Evolutionary conservation across 2,797 vertebrate genomes (phyloP).

Genomic region (Channa striata): DNA sequence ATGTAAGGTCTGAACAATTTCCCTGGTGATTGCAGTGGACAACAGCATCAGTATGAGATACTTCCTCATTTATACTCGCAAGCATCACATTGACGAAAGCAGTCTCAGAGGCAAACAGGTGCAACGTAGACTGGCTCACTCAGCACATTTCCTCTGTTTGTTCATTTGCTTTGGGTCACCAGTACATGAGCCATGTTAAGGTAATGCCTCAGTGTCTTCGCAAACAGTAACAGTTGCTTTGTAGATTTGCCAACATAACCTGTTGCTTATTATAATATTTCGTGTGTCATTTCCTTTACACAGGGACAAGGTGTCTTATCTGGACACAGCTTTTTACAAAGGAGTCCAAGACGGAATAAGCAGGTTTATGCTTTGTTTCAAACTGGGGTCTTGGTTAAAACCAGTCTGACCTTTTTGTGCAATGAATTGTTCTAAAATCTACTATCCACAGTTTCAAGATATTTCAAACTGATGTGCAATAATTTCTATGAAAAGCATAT

Average conservation of each 20-base stretch:
- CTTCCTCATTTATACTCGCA: neutral
- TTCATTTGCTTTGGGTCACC: constrained; percentile 7
- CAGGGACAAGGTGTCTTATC: too few relatives aligned
- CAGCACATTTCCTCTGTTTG: constrained; percentile 11
- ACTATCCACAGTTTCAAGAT: too few relatives aligned
- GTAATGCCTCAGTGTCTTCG: neutral
- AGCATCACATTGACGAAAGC: constrained; percentile 4
- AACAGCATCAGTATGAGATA: too few relatives aligned
- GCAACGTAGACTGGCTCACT: constrained; percentile 3
- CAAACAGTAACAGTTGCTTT: neutral
- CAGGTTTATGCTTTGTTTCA: too few relatives aligned
- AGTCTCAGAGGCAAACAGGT: constrained; percentile 8
- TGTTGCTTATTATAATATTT: neutral
- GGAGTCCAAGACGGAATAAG: too few relatives aligned
- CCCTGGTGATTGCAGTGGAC: too few relatives aligned
- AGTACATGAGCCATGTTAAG: neutral
- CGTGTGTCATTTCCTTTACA: too few relatives aligned
- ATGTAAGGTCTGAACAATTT: too few relatives aligned
- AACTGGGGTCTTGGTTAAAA: neutral
- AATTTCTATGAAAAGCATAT: neutral
- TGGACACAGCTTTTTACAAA: too few relatives aligned
- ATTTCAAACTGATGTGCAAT: too few relatives aligned
- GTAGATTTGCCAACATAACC: neutral
- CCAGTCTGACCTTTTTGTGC: too few relatives aligned
- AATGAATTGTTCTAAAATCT: too few relatives aligned